Conservation (phyloP, 1,140 invertebrate genomes). For the Apis mellifera region Amel_HAv3.1 CM009935.2:6184501-6185000, state of each 20-base stretch:
- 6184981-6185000: slow-evolving; percentile 40
- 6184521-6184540: not conserved
- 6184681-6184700: not conserved
- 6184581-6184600: slow-evolving; percentile 15
- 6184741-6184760: not conserved
- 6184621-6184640: slow-evolving; percentile 20
- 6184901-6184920: slow-evolving; percentile 47
- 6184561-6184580: not conserved
- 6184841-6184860: no score
- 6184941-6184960: slow-evolving; percentile 32
- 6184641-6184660: not conserved
- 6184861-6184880: no score
- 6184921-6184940: slow-evolving; percentile 43
- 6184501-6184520: not conserved
- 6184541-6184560: not conserved
- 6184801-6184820: slow-evolving; percentile 16
- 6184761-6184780: not conserved
- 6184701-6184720: not conserved
- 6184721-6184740: not conserved
- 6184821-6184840: not conserved
- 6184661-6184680: not conserved
- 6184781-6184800: not conserved
- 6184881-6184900: not conserved
- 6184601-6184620: slow-evolving; percentile 4
- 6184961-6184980: slow-evolving; percentile 47